A percentile compares a stretch with the other conserved stretches of the same genome.
Evolutionary conservation across 1,140 invertebrate genomes (phyloP).

Genomic region (Diachasmimorpha longicaudata): DNA sequence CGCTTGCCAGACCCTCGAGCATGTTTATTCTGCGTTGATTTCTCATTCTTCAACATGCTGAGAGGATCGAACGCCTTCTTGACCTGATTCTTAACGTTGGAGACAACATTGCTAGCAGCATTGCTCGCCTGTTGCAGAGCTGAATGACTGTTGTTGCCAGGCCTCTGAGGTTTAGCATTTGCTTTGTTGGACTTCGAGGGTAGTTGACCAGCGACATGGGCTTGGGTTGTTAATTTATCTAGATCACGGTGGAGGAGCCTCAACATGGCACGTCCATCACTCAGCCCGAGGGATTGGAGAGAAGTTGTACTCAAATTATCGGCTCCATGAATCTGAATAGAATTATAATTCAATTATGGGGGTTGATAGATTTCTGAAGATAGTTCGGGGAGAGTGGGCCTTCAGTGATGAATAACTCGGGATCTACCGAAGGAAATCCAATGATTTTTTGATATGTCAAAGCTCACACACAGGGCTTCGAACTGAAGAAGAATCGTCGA

Average conservation of each 20-base stretch:
- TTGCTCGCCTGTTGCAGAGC: not conserved
- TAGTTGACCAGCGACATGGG: constrained; percentile 67
- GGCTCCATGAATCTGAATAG: constrained; percentile 68
- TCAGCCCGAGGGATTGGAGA: constrained; percentile 76
- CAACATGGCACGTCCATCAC: constrained; percentile 76
- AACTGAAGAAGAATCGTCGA: no score
- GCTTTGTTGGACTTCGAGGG: constrained; percentile 43
- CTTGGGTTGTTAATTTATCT: constrained; percentile 66
- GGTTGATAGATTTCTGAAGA: no score
- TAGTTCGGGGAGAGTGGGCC: no score
- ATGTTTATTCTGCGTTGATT: constrained; percentile 6
- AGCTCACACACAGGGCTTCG: no score
- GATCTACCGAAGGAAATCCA: no score
- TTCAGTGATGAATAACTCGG: no score
- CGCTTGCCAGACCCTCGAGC: constrained; percentile 44
- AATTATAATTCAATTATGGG: not conserved
- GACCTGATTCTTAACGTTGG: constrained; percentile 12
- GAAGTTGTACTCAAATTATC: constrained; percentile 70
- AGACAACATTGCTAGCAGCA: constrained; percentile 12
- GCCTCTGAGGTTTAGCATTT: constrained; percentile 21
- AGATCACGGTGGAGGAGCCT: constrained; percentile 65
- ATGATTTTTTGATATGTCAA: no score
- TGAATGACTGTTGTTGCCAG: not conserved
- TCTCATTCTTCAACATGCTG: constrained; percentile 21
- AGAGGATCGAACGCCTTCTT: constrained; percentile 33